Percentiles rank a stretch among this genome's conserved stretches.
Evolutionary conservation across 2,888 invertebrate genomes (phyloP).

Genomic region (Cantharis flavilabris): DNA sequence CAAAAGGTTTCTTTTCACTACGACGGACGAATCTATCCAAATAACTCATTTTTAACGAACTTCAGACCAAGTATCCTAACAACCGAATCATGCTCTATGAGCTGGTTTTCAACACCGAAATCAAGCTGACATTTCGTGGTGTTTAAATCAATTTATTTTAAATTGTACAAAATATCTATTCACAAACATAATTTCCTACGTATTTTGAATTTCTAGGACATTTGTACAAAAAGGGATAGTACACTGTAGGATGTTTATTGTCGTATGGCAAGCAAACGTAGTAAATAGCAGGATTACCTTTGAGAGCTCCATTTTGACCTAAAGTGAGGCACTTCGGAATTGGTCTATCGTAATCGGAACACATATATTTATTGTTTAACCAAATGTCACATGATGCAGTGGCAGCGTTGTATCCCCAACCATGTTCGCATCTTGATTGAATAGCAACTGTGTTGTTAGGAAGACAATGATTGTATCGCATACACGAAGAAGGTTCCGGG

Average conservation of each 20-base stretch:
- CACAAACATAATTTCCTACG: neutral
- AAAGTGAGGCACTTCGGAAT: neutral
- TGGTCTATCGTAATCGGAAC: neutral
- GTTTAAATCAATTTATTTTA: too few relatives aligned
- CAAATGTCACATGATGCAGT: neutral
- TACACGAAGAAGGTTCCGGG: slow-evolving; percentile 6
- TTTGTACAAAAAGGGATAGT: neutral
- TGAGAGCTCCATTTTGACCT: neutral
- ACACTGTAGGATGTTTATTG: neutral
- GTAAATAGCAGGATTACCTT: neutral
- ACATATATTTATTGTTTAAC: neutral
- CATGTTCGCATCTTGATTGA: neutral
- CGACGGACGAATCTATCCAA: too few relatives aligned
- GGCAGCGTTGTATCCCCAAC: neutral
- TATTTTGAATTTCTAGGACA: neutral
- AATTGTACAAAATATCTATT: neutral
- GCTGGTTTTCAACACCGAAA: too few relatives aligned
- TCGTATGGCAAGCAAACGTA: neutral
- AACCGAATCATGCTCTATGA: too few relatives aligned
- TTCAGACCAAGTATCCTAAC: too few relatives aligned
- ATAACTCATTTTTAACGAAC: too few relatives aligned
- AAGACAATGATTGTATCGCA: neutral
- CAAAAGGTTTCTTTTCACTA: too few relatives aligned
- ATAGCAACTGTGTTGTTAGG: neutral
- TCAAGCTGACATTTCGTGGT: too few relatives aligned